Evolutionary conservation across 2,888 invertebrate genomes (phyloP), one percentile per base, ranked within the genome.

Genomic region (Pimpla rufipes): DNA sequence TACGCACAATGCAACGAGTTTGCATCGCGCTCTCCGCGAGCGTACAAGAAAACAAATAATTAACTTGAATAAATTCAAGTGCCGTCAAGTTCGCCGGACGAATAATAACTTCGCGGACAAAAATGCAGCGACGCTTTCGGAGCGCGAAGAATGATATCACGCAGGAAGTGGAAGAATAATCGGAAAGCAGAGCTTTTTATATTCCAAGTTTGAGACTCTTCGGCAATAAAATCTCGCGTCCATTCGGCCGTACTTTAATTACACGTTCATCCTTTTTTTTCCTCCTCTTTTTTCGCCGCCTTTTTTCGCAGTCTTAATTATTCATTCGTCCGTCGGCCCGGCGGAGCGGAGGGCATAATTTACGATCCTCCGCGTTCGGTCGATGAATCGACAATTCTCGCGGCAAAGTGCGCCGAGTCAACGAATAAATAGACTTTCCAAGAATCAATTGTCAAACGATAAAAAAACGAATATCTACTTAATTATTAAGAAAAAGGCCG

Each of bases 201-300:
- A 50, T 37, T 13, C 37, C 8, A 52, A 11, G 21, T 64, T 75
- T 21, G 21, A n/a, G n/a, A 64, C 64, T 66, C 45, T 5, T 47
- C 18, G 35, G 57, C 76, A 59, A 67, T 67, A 29, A 67, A 76
- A 76, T 59, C 57, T 68, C 29, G 37, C 67, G 11, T 11, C n/a
- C 59, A 21, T 35, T 45, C 18, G 59, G 67, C 47, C 18, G 18
- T 68, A 77, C 57, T 77, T 77, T 77, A 77, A 77, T 68, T 77
- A 68, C 47, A 42, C 55, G 42, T 76, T 76, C 66, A 76, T 45
- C 50, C 42, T 55, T 0, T 13, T 13, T n/a, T 11, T 57, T 66
- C 66, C 66, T 45, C 0, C 6, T 55, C 21, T 55, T 37, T 59
- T 7, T 37, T 59, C n/a, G 18, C 2, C 2, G 18, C 1, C 16